These are phyloP conservation scores for Germaria angustata DNA, from an alignment of 2,888 invertebrate genomes.

Conservation along the genomic window DNA sequence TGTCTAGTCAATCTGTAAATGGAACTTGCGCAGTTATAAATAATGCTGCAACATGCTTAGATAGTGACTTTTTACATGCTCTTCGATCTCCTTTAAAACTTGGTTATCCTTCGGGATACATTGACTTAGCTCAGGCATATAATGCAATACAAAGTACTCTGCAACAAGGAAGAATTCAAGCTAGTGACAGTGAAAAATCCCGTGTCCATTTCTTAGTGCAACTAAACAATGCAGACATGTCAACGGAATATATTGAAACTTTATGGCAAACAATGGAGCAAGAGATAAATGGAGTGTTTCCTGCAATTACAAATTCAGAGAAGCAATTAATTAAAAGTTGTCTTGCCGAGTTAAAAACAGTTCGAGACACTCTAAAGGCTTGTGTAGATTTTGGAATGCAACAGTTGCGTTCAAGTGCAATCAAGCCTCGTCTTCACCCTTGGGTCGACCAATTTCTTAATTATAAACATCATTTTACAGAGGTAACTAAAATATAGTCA, in stretches of 20 bases:
- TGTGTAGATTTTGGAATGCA: conserved; percentile 90
- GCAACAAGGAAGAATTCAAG: conserved; percentile 89
- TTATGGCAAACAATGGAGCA: conserved; percentile 88
- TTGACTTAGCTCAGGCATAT: conserved; percentile 90
- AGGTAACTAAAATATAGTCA: conserved; percentile 81
- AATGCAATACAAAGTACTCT: conserved; percentile 89
- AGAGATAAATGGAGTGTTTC: conserved; percentile 85
- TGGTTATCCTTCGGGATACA: conserved; percentile 89
- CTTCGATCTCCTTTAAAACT: conserved; percentile 86
- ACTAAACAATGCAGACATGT: conserved; percentile 94
- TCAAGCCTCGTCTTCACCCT: conserved; percentile 90
- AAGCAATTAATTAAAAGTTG: conserved; percentile 88
- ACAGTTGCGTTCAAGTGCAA: conserved; percentile 88
- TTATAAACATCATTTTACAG: conserved; percentile 88
- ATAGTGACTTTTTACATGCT: conserved; percentile 89
- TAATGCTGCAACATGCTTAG: conserved; percentile 92
- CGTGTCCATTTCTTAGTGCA: conserved; percentile 88
- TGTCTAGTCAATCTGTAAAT: conserved; percentile 94
- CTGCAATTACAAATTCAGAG: conserved; percentile 83
- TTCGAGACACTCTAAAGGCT: conserved; percentile 81
- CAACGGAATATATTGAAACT: conserved; percentile 93
- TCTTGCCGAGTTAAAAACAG: conserved; percentile 81
- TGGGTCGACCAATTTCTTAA: conserved; percentile 91
- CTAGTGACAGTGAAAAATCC: conserved; percentile 89
- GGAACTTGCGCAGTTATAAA: conserved; percentile 98